These are phyloP conservation scores for Porites lobata DNA, from an alignment of 92 coral and sea anemone species.

Conservation along the genomic window DNA sequence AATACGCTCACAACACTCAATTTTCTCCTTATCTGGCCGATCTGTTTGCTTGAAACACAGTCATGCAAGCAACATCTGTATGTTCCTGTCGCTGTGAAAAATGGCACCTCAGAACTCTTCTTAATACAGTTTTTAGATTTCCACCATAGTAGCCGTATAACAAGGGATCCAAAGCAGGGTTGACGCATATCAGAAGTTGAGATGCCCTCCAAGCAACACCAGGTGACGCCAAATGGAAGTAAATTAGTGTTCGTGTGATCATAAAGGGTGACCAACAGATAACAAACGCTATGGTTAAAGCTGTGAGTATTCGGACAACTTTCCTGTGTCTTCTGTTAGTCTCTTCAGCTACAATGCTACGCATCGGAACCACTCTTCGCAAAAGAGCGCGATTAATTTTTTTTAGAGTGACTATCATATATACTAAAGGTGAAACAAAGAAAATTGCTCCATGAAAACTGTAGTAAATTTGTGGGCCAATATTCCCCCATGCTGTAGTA, in stretches of 20 bases:
- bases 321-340: conserved; percentile 22
- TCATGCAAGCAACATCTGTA: neutral
- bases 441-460: conserved; percentile 24
- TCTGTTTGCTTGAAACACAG: neutral
- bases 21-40: too few species aligned
- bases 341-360: neutral
- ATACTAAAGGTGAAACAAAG: conserved; percentile 16
- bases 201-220: conserved; percentile 50
- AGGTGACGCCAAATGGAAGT: conserved; percentile 35
- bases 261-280: conserved; percentile 59
- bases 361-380: neutral
- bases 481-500: conserved; percentile 39
- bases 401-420: conserved; percentile 16
- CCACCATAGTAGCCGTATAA: conserved; percentile 18
- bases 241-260: conserved; percentile 46
- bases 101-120: neutral
- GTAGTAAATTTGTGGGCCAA: conserved; percentile 34
- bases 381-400: neutral
- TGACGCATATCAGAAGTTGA: conserved; percentile 54
- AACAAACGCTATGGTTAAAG: conserved; percentile 35
- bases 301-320: conserved; percentile 30
- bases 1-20: too few species aligned
- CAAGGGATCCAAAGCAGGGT: conserved; percentile 33
- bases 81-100: neutral
- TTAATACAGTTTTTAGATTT: neutral